Conservation (phyloP, 2,888 invertebrate species). For the Ennomos fuscantarius region DNA sequence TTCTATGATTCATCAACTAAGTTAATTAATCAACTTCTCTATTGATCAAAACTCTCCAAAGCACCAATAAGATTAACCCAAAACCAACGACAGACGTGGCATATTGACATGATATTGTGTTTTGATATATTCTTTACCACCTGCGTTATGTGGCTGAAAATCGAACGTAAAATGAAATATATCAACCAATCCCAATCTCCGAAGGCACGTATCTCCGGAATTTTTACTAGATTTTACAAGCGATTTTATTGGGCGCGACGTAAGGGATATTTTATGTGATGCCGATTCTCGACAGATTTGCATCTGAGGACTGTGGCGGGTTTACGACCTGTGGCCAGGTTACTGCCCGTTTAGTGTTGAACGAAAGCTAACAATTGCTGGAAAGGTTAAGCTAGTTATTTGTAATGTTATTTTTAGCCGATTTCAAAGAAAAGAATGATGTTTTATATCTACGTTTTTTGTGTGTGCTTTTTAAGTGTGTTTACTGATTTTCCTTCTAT, state of each 20-base stretch:
- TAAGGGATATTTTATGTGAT: conserved; percentile 61
- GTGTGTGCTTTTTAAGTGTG: too few relatives aligned
- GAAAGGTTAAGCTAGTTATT: neutral
- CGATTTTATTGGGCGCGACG: conserved; percentile 57
- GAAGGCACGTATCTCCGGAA: conserved; percentile 14
- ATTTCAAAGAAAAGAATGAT: too few relatives aligned
- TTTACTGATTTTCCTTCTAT: too few relatives aligned
- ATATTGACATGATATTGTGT: too few relatives aligned
- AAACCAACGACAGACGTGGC: too few relatives aligned
- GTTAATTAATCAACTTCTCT: too few relatives aligned
- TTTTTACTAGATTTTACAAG: conserved; percentile 36
- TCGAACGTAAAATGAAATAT: conserved; percentile 11
- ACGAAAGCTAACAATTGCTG: conserved; percentile 4
- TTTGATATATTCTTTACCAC: too few relatives aligned
- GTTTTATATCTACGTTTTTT: too few relatives aligned
- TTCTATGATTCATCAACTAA: too few relatives aligned
- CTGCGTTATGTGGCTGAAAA: neutral
- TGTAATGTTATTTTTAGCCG: too few relatives aligned
- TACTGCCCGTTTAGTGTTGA: conserved; percentile 19
- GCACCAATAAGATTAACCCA: too few relatives aligned
- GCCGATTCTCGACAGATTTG: conserved; percentile 47
- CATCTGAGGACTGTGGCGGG: conserved; percentile 40
- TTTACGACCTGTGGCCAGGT: conserved; percentile 28
- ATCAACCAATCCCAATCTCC: conserved; percentile 6
- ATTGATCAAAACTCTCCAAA: too few relatives aligned